Evolutionary conservation across 2,113 vertebrate species (phyloP), one percentile per base, ranked within the genome.

Genomic region (Chaetops frenatus): DNA sequence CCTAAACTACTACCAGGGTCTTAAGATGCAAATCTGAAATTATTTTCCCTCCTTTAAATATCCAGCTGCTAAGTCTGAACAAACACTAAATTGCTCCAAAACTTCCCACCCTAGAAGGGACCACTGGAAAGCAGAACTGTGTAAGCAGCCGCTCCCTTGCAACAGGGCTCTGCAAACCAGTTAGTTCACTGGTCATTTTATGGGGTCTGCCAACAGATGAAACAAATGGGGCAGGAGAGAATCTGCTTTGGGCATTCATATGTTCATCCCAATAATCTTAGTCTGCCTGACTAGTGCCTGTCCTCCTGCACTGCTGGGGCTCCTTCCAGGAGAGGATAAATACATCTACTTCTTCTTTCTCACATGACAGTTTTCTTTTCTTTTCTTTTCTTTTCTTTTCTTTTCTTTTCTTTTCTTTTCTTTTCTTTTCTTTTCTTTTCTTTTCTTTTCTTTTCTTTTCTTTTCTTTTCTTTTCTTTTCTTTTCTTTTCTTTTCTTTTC

Each of bases 91-190:
- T 40, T 54, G 7, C 65, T 77, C 54, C 33, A 60, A 4, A 6
- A 12, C 0, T 6, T 4, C 2, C 2, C 3, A 2, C 8, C 27
- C 10, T 4, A 40, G 36, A 65, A 73, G 7, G 8, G 15, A 22
- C 28, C 35, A 67, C 15, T 61, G 27, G 13, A 89, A 91, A 80
- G 10, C 20, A 78, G 60, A 44, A 2, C 10, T 62, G 44, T 50
- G 15, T 42, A 57, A 81, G 15, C 27, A 70, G 62, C 23, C 29
- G 19, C 16, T 67, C 27, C 20, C 8, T 90, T 60, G 24, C 67
- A 80, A 48, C 5, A 56, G 28, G 35, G 15, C 35, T 83, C 81
- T 54, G 51, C 44, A 81, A 73, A 84, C 20, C 77, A 54, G 60
- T 78, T 27, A 27, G 18, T 22, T 81, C 51, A 62, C 11, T 62